Evolutionary conservation across 2,888 invertebrate genomes (phyloP), one percentile per base, ranked within the genome.

Genomic region (Yponomeuta evonymella): DNA sequence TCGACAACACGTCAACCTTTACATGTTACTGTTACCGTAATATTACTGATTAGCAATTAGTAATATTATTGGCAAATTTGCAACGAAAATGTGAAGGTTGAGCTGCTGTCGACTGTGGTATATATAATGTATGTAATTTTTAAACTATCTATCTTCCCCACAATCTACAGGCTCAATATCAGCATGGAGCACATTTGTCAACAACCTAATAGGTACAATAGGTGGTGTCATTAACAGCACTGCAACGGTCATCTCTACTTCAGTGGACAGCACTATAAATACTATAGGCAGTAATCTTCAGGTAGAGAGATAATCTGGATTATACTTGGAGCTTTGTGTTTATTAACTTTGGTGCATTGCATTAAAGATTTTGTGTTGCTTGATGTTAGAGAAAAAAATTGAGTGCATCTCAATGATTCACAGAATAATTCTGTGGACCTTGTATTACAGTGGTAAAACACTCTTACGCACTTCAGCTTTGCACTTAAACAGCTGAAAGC

Each of bases 271-370:
- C 75, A 85, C 86, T 66, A 85, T 90, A 74, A 87, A 88, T 76
- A 90, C 91, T 3, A 23, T 91, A 65, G 89, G 90, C 81, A 79
- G 81, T 71, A 90, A 89, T 75, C 74, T 92, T 64, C 81, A 91
- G 91, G 91, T 92, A 92, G 73, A 75, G 23, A 11, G 51, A 30
- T 51, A 29, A 15, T 23, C 51, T n/a, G 10, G 29, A 58, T 23
- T 15, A 10, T 12, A 15, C 43, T 70, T 12, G 11, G 64, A 48
- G 70, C 65, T 48, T 30, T 48, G 29, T 15, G n/a, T 30, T 30
- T 12, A 65, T 12, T 10, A 63, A 30, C 9, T 65, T 65, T 65
- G 30, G 29, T 6, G 10, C 33, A 65, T 65, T 29, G 11, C 2
- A 9, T 58, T 15, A 58, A 58, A 9, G 2, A 9, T n/a, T 58